phyloP scores from a whole-genome alignment of 2,797 vertebrate species.

The Pangasius djambal region DNA sequence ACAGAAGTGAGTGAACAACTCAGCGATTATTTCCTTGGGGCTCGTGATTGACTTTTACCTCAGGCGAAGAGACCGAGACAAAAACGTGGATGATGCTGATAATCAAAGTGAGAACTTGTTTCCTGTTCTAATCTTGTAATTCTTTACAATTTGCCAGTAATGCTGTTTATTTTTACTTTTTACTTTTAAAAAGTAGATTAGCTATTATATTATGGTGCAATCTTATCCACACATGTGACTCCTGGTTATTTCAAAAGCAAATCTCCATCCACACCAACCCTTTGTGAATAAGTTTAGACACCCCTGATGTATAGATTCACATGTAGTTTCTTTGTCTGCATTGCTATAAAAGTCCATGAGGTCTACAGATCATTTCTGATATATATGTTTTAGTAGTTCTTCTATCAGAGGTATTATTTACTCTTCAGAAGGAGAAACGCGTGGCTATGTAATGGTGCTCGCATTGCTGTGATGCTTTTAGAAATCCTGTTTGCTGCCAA shows the following conservation, averaged over 20 bases:
- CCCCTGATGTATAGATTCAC: background rate
- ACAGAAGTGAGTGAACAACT: background rate
- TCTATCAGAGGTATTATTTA: background rate
- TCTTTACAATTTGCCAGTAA: background rate
- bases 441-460: background rate
- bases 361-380: too few species aligned
- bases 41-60: background rate
- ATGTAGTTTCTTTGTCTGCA: background rate
- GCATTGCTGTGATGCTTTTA: background rate
- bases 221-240: background rate
- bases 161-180: background rate
- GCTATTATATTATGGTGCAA: background rate
- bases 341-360: background rate
- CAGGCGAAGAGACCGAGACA: background rate
- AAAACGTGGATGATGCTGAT: background rate
- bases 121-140: background rate
- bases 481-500: conserved; percentile 18
- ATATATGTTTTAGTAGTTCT: too few species aligned
- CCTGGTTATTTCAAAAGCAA: background rate
- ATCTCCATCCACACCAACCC: background rate
- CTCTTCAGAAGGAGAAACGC: background rate
- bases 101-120: background rate
- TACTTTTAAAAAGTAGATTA: background rate
- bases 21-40: background rate
- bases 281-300: conserved; percentile 1